These are phyloP conservation scores for Cheirogaleus medius DNA, from an alignment of 2,113 vertebrate genomes.

Conservation along the genomic window DNA sequence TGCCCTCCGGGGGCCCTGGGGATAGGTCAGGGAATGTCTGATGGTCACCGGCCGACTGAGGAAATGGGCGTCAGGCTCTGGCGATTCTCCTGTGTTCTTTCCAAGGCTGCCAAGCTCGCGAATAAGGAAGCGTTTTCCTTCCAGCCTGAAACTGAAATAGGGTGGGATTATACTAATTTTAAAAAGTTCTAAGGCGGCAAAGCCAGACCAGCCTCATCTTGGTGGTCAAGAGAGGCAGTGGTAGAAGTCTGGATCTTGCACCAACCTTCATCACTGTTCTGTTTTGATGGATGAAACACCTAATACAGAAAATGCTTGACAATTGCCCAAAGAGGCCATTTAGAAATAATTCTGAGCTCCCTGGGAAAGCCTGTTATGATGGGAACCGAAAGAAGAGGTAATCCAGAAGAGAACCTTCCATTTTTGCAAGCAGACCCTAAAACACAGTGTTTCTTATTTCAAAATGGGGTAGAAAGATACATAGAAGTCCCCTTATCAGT, in stretches of 20 bases:
- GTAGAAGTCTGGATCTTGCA: background rate
- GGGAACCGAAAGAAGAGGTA: background rate
- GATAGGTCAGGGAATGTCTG: background rate
- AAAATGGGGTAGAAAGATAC: background rate
- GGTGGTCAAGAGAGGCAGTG: background rate
- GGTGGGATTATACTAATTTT: background rate
- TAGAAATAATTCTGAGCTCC: background rate
- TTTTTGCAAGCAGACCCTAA: background rate
- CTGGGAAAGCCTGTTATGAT: background rate
- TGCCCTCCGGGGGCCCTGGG: background rate
- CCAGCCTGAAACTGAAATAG: slow-evolving; percentile 3
- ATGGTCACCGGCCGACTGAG: background rate
- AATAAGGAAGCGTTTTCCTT: slow-evolving; percentile 28
- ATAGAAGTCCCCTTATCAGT: background rate
- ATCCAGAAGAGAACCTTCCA: background rate
- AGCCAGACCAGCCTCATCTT: background rate
- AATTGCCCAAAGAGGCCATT: background rate
- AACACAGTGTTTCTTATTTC: background rate
- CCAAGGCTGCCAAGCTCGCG: background rate
- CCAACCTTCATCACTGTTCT: background rate
- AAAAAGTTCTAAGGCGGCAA: background rate
- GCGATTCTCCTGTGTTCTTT: background rate
- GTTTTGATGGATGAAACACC: background rate
- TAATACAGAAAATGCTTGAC: background rate
- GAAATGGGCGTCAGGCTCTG: background rate